These are phyloP conservation scores for Popillia japonica DNA, from an alignment of 1,140 invertebrate species.

Conservation along the genomic window DNA sequence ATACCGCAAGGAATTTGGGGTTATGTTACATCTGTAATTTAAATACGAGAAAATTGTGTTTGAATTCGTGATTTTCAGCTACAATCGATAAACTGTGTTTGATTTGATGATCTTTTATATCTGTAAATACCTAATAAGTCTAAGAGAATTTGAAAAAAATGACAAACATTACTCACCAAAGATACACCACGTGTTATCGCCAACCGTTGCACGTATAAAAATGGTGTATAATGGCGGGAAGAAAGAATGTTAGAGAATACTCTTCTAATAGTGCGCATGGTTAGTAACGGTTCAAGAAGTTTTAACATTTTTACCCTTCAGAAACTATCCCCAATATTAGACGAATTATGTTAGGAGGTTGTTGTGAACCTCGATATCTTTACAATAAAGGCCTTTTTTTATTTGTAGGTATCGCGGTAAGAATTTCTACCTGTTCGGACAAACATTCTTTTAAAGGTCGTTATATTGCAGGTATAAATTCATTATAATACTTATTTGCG, in stretches of 20 bases:
- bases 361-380: not conserved
- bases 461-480: slow-evolving; percentile 18
- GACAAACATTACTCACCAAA: not conserved
- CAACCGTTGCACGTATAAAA: slow-evolving; percentile 33
- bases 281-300: slow-evolving; percentile 23
- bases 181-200: slow-evolving; percentile 21
- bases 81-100: not conserved
- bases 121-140: not conserved
- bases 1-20: slow-evolving; percentile 47
- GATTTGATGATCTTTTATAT: not conserved
- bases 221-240: slow-evolving; percentile 26
- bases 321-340: slow-evolving; percentile 25
- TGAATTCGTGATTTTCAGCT: not conserved
- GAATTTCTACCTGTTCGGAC: slow-evolving; percentile 26
- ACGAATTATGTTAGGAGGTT: slow-evolving; percentile 12
- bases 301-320: slow-evolving; percentile 4
- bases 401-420: not conserved
- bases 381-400: not conserved
- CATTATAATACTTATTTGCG: slow-evolving; percentile 10
- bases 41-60: not conserved
- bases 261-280: slow-evolving; percentile 26
- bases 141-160: not conserved
- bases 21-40: not conserved
- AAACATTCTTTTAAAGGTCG: slow-evolving; percentile 16
- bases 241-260: slow-evolving; percentile 14